These are phyloP conservation scores for Conus betulinus DNA, from an alignment of 1,140 invertebrate species.

Conservation along the genomic window DNA sequence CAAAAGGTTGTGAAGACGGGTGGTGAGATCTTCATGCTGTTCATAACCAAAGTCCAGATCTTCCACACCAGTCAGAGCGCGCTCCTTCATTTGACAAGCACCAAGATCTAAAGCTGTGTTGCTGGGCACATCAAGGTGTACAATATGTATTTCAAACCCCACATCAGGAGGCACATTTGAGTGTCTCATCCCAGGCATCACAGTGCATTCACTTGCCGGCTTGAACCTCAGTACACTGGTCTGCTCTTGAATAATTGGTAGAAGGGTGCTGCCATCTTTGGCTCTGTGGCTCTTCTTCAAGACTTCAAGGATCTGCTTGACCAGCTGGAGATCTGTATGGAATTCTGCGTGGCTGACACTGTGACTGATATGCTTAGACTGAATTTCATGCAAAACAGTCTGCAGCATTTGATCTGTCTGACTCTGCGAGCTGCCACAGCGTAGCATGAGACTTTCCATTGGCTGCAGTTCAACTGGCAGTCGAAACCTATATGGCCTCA, in stretches of 20 bases:
- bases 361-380: constrained; percentile 17
- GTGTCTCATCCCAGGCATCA: background rate
- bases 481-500: constrained; percentile 27
- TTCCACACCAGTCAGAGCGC: constrained; percentile 50
- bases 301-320: constrained; percentile 32
- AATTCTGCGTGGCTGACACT: background rate
- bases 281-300: constrained; percentile 18
- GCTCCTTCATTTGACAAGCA: constrained; percentile 55
- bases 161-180: constrained; percentile 33
- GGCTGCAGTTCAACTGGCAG: constrained; percentile 9
- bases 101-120: constrained; percentile 59
- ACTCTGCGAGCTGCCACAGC: constrained; percentile 48
- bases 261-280: constrained; percentile 23
- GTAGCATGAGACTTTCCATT: background rate
- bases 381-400: constrained; percentile 22
- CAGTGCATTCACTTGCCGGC: constrained; percentile 51
- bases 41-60: constrained; percentile 58
- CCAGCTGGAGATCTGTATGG: constrained; percentile 25
- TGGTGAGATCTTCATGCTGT: constrained; percentile 64
- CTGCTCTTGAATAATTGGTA: constrained; percentile 40
- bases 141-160: constrained; percentile 48
- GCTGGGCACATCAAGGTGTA: constrained; percentile 57
- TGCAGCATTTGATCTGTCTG: constrained; percentile 42
- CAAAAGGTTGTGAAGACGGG: constrained; percentile 55
- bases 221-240: constrained; percentile 39